A percentile compares a stretch with the other conserved stretches of the same genome.
phyloP scores from a whole-genome alignment of 2,888 invertebrate species.

The Zeuzera pyrina region DNA sequence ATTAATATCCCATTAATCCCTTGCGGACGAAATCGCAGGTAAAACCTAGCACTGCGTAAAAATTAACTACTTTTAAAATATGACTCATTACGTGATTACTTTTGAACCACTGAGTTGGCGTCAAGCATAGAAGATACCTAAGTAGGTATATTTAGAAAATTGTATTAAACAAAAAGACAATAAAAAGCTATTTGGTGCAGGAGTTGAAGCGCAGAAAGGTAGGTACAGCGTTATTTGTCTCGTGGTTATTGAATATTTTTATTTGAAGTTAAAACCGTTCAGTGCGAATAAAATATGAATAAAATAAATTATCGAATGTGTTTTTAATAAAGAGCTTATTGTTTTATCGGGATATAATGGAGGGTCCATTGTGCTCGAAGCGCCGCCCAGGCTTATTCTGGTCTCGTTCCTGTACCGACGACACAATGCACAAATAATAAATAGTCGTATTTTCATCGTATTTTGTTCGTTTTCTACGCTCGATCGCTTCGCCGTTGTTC shows the following conservation, averaged over 20 bases:
- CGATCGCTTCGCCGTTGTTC: constrained; percentile 61
- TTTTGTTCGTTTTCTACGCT: constrained; percentile 58
- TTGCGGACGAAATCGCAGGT: no score
- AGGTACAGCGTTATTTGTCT: no score
- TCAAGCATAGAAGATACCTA: no score
- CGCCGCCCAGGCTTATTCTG: constrained; percentile 47
- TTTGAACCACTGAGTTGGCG: no score
- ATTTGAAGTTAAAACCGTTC: constrained; percentile 39
- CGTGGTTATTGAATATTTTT: constrained; percentile 47
- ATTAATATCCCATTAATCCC: no score
- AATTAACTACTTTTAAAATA: no score
- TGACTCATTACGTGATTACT: no score
- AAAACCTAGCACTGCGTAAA: no score
- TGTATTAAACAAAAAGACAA: no score
- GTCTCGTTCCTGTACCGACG: constrained; percentile 31
- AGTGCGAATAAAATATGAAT: constrained; percentile 65
- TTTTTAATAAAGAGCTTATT: constrained; percentile 69
- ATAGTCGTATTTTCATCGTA: constrained; percentile 66
- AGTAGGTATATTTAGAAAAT: no score
- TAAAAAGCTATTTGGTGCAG: no score
- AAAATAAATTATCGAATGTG: constrained; percentile 71
- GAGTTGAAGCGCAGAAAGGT: no score
- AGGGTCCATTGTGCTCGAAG: constrained; percentile 39
- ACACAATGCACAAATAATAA: constrained; percentile 67
- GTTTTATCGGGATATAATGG: constrained; percentile 66